A percentile compares a stretch with the other conserved stretches of the same genome.
Evolutionary conservation across 2,888 invertebrate genomes (phyloP).

Genomic region (Hartigia nigra): DNA sequence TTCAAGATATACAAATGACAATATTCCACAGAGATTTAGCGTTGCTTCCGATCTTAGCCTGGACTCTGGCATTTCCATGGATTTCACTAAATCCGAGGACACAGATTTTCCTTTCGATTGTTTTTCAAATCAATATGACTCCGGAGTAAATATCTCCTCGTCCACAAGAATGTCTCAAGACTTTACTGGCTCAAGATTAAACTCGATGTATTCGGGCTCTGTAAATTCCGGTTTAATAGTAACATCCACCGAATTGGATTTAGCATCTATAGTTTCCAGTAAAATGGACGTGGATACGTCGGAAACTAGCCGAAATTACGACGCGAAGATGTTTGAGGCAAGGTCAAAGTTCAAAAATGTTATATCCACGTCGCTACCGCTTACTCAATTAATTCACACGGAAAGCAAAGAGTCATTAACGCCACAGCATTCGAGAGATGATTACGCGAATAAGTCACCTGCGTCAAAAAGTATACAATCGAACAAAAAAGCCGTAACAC

Average conservation of each 20-base stretch:
- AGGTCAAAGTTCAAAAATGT: neutral
- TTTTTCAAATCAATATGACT: slow-evolving; percentile 38
- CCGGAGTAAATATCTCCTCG: slow-evolving; percentile 40
- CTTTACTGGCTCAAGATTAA: neutral
- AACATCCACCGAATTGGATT: neutral
- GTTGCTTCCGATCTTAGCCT: slow-evolving; percentile 34
- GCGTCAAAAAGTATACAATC: neutral
- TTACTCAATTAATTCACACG: neutral
- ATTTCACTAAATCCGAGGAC: slow-evolving; percentile 37
- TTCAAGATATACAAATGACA: neutral
- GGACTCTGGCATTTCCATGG: slow-evolving; percentile 53
- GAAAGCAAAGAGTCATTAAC: neutral
- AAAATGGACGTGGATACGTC: neutral
- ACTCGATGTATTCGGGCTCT: neutral
- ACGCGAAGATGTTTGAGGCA: too few species aligned
- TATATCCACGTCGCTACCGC: neutral
- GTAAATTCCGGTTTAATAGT: neutral
- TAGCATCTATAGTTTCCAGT: neutral
- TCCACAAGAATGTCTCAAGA: slow-evolving; percentile 32
- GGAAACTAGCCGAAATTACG: neutral
- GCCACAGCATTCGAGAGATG: neutral
- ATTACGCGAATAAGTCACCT: neutral
- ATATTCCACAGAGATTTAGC: neutral
- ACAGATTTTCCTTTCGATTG: slow-evolving; percentile 36
- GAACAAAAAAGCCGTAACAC: slow-evolving; percentile 35